Evolutionary conservation across 1,140 invertebrate species (phyloP), one percentile per base, ranked within the genome.

Genomic region (Helicoverpa zea): DNA sequence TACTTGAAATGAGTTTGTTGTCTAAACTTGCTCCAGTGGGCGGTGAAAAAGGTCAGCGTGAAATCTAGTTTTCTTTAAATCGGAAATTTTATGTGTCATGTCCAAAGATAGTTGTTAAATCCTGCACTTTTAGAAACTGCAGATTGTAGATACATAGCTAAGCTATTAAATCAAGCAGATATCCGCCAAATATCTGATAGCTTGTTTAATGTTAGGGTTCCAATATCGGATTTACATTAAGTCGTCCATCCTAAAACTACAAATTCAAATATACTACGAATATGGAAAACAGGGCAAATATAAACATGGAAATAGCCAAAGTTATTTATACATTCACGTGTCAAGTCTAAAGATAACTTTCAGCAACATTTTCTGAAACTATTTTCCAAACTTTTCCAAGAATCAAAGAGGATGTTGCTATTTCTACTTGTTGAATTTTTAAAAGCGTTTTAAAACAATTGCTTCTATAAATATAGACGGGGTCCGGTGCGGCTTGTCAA

Each of bases 361-460:
- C 16, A 59, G 18, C 11, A 18, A 16, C 58, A 59, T 59, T 59
- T 7, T 9, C 43, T n/a, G 30, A 47, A n/a, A 66, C 23, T 52
- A 52, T 14, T 52, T 52, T 52, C 29, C 47, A 23, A 54, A 51
- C 12, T 2, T 75, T 75, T 75, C 58, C 11, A 49, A 61, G 73
- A 75, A 75, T 29, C 18, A 10, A 1, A 63, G 10, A 47, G 16
- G 56, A 64, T 77, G 59, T 64, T 18, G 61, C 59, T 77, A 13
- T 66, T 64, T 64, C 61, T 11, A 16, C 14, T 23, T 64, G 14
- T 66, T 58, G 29, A 59, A 54, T 64, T 77, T 77, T 49, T 64
- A 66, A 77, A 77, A 64, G 75, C 61, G 54, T 77, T 77, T 77
- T 77, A 77, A 63, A 77, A 77, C 75, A 77, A 77, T 77, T 64